Conservation (phyloP, 1,140 invertebrate genomes). For the Danaus melanippus region DNA sequence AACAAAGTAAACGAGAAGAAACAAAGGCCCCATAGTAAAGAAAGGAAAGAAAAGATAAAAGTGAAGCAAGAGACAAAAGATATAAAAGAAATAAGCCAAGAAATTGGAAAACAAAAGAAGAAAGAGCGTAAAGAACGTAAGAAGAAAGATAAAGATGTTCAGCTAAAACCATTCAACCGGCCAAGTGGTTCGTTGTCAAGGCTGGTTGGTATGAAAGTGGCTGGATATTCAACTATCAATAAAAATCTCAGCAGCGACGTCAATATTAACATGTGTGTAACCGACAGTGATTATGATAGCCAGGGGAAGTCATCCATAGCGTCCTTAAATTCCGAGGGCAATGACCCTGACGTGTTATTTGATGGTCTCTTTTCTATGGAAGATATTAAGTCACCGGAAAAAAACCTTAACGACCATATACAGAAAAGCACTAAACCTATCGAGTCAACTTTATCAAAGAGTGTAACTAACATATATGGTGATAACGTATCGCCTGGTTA, state of each 20-base stretch:
- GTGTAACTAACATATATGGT: neutral
- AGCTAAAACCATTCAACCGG: slow-evolving; percentile 17
- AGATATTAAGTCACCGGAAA: slow-evolving; percentile 40
- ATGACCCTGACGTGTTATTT: slow-evolving; percentile 39
- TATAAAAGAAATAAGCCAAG: slow-evolving; percentile 26
- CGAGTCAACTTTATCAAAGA: slow-evolving; percentile 13
- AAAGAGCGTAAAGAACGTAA: slow-evolving; percentile 24
- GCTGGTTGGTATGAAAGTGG: slow-evolving; percentile 48
- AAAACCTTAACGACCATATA: slow-evolving; percentile 5
- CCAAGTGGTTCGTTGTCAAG: slow-evolving; percentile 23
- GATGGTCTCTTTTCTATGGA: slow-evolving; percentile 54
- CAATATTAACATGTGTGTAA: slow-evolving; percentile 17
- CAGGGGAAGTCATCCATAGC: slow-evolving; percentile 48
- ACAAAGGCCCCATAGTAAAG: slow-evolving; percentile 38
- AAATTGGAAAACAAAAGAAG: slow-evolving; percentile 23
- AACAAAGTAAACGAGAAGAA: slow-evolving; percentile 31
- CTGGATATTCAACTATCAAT: slow-evolving; percentile 13
- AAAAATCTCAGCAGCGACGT: slow-evolving; percentile 11
- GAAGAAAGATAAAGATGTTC: slow-evolving; percentile 26
- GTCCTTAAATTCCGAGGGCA: slow-evolving; percentile 33
- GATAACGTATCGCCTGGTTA: neutral
- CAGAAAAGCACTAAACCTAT: slow-evolving; percentile 8
- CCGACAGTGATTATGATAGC: slow-evolving; percentile 48
- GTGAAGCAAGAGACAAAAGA: slow-evolving; percentile 30
- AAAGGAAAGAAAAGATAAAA: slow-evolving; percentile 36